phyloP scores from a whole-genome alignment of 2,888 invertebrate species.

The Pyrocoelia pectoralis region DNA sequence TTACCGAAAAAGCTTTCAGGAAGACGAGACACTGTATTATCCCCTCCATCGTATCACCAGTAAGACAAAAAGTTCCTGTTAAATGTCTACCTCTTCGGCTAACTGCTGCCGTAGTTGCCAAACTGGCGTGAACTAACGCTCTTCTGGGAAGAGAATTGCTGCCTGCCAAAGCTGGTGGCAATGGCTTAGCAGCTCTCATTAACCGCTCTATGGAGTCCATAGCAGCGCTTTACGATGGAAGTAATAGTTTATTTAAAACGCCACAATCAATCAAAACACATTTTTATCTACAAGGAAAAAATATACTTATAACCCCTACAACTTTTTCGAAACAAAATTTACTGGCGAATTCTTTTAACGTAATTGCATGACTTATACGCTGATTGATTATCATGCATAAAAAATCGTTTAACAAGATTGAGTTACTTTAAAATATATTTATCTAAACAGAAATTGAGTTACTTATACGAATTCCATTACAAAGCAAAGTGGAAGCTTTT shows the following conservation, averaged over 20 bases:
- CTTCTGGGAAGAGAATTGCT: slow-evolving; percentile 61
- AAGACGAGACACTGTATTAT: slow-evolving; percentile 93
- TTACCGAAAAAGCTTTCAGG: slow-evolving; percentile 92
- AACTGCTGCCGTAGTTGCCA: slow-evolving; percentile 74
- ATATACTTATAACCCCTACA: background rate
- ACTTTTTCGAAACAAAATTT: background rate
- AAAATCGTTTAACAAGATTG: slow-evolving; percentile 8
- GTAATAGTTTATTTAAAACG: slow-evolving; percentile 1
- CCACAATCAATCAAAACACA: background rate
- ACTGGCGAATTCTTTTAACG: slow-evolving; percentile 2
- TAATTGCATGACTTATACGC: background rate
- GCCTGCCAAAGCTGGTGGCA: slow-evolving; percentile 67
- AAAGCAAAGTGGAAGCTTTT: slow-evolving; percentile 32
- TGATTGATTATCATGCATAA: background rate
- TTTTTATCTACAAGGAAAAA: background rate
- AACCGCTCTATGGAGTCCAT: slow-evolving; percentile 87
- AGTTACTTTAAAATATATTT: slow-evolving; percentile 19
- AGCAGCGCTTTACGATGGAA: slow-evolving; percentile 42
- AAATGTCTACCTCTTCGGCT: slow-evolving; percentile 83
- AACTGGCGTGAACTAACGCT: slow-evolving; percentile 79
- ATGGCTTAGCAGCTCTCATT: slow-evolving; percentile 75
- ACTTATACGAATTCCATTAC: slow-evolving; percentile 31
- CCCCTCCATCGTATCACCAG: slow-evolving; percentile 92
- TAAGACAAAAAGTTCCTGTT: slow-evolving; percentile 87
- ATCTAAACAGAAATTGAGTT: slow-evolving; percentile 30